Base-by-base conservation (phyloP, 2,888 invertebrate species). In the Trachelus stipa region DNA sequence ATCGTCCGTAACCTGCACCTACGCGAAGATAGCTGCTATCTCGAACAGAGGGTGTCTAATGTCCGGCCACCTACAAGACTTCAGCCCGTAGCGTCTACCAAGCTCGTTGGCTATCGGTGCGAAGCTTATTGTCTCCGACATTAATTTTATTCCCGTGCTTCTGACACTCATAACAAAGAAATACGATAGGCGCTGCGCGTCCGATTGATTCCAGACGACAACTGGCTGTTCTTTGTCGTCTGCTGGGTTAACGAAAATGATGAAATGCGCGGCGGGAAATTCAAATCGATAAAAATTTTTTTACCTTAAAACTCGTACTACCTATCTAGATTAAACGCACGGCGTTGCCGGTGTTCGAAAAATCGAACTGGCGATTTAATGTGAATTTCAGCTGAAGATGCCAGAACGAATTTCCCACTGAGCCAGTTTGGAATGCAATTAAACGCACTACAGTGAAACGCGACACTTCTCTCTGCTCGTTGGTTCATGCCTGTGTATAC, bases 391-490 rank as follows among this genome's bases (percentile, higher is more conserved):
- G 77, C 78, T 76, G 83, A 86, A 85, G 86, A 85, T 84, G 77
- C 78, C 69, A 69, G 31, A 73, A 73, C 77, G 35, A 83, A 86
- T 86, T 86, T 87, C 86, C 84, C 84, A 85, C 87, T 86, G 86
- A 90, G 86, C 87, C 87, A 90, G 89, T 90, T 88, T 88, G 89
- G 90, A 90, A 90, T 90, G 89, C 90, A 90, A 90, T 90, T 89
- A 90, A 90, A 89, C 89, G 86, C 88, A 87, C 88, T 85, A 85
- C 86, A 87, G 84, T 86, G 90, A 87, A 90, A 90, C 83, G 80
- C 80, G 89, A 90, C 78, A 80, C 85, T 79, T 73, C 73, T 73
- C 76, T 79, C 78, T 71, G 75, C 73, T 80, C 71, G 74, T 74
- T 15, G 73, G 35, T 30, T 35, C 37, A 37, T 68, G 76, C 31